Evolutionary conservation across 2,888 invertebrate species (phyloP).

Genomic region (Branchellion lobata): DNA sequence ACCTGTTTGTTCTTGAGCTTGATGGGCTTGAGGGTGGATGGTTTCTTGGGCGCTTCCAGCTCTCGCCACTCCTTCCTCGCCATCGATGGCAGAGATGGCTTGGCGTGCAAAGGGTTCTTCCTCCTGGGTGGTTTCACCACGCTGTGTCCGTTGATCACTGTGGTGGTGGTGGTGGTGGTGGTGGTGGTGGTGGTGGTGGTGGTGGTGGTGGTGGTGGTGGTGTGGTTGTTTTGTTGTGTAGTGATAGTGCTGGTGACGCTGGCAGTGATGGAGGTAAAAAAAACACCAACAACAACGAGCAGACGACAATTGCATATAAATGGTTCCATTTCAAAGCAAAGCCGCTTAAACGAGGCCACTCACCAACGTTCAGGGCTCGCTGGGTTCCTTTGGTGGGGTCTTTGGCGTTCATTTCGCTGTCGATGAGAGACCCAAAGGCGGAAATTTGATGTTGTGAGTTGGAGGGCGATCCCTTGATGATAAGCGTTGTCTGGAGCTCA

Average conservation of each 20-base stretch:
- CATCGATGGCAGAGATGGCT: not conserved
- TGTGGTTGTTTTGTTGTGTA: no score
- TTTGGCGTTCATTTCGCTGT: constrained; percentile 4
- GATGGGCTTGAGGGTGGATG: not conserved
- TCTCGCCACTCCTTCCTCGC: no score
- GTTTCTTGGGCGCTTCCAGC: not conserved
- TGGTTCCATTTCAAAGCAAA: no score
- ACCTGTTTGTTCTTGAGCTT: not conserved
- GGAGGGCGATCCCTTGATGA: constrained; percentile 14
- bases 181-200: no score
- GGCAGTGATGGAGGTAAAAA: no score
- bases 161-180: no score
- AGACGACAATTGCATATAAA: no score
- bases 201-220: no score
- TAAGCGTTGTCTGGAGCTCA: constrained; percentile 20
- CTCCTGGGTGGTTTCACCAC: not conserved
- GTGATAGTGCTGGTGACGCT: no score
- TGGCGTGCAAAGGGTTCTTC: not conserved
- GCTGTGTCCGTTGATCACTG: not conserved
- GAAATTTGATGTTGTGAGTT: not conserved
- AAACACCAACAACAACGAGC: no score
- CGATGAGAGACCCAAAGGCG: constrained; percentile 13
- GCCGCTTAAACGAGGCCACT: no score
- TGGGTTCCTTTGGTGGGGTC: not conserved
- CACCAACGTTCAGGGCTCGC: not conserved